Conservation (phyloP, 2,113 vertebrate genomes). For the Edolisoma coerulescens region DNA sequence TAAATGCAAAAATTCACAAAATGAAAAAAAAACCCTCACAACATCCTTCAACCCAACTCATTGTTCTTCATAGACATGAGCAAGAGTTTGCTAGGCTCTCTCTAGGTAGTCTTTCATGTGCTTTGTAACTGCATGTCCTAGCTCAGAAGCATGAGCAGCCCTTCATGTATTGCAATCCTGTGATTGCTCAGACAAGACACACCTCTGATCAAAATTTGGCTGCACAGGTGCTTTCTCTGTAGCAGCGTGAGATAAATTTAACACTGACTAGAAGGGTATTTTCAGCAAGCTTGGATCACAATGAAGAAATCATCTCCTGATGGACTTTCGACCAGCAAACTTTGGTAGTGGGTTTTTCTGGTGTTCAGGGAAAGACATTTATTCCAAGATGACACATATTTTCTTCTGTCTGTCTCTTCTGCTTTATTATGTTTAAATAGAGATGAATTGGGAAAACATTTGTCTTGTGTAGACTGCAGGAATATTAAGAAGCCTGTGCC, state of each 20-base stretch:
- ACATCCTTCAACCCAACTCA: background rate
- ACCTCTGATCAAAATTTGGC: background rate
- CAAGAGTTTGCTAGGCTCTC: background rate
- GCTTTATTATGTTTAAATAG: constrained; percentile 14
- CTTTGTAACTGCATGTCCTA: background rate
- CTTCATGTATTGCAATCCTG: background rate
- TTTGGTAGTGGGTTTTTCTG: background rate
- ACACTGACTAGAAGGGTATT: background rate
- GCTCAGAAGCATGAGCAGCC: background rate
- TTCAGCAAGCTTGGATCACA: background rate
- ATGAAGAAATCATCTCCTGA: background rate
- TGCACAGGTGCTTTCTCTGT: background rate
- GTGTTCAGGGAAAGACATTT: background rate
- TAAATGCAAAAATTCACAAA: background rate
- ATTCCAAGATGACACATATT: background rate
- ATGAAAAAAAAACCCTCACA: background rate
- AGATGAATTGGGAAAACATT: constrained; percentile 19
- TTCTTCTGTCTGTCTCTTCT: background rate
- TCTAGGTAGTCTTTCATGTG: background rate
- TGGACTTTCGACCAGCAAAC: background rate
- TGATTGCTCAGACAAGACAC: background rate
- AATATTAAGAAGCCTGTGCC: background rate
- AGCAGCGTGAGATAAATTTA: background rate
- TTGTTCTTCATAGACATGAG: background rate
- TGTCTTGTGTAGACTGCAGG: background rate